Evolutionary conservation across 2,113 vertebrate genomes (phyloP).

Genomic region (Plotosus lineatus): DNA sequence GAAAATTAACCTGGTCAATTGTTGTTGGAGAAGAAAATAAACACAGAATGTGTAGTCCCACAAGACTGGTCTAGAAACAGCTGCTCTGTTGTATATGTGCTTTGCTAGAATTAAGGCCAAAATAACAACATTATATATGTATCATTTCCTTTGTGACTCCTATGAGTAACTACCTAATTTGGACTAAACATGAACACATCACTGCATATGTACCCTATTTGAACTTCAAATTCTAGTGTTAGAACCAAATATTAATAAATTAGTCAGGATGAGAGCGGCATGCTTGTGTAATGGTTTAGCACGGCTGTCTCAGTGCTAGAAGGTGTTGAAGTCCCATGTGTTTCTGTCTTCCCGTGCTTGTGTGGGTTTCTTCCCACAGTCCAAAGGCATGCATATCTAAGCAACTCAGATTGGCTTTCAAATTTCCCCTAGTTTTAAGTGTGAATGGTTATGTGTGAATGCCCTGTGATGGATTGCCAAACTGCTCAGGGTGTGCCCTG

Average conservation of each 20-base stretch:
- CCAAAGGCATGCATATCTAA: no score
- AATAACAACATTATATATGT: background rate
- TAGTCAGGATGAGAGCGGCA: slow-evolving; percentile 2
- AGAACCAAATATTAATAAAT: background rate
- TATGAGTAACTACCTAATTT: background rate
- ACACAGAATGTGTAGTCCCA: slow-evolving; percentile 1
- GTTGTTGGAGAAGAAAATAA: background rate
- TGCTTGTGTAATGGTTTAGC: no score
- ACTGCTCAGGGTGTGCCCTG: no score
- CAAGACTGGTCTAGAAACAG: background rate
- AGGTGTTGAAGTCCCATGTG: no score
- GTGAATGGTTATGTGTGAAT: no score
- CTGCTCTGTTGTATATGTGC: background rate
- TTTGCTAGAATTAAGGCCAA: background rate
- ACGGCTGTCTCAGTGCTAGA: no score
- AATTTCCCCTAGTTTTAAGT: no score
- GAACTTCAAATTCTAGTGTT: background rate
- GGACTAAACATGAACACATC: background rate
- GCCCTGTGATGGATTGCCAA: no score
- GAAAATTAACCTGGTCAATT: slow-evolving; percentile 28
- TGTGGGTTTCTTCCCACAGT: no score
- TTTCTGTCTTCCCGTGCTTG: no score
- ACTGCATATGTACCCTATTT: background rate
- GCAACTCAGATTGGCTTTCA: no score
- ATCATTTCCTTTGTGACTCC: background rate